Evolutionary conservation across 2,113 vertebrate species (phyloP), one percentile per base, ranked within the genome.

Genomic region (Hippocampus barbouri): DNA sequence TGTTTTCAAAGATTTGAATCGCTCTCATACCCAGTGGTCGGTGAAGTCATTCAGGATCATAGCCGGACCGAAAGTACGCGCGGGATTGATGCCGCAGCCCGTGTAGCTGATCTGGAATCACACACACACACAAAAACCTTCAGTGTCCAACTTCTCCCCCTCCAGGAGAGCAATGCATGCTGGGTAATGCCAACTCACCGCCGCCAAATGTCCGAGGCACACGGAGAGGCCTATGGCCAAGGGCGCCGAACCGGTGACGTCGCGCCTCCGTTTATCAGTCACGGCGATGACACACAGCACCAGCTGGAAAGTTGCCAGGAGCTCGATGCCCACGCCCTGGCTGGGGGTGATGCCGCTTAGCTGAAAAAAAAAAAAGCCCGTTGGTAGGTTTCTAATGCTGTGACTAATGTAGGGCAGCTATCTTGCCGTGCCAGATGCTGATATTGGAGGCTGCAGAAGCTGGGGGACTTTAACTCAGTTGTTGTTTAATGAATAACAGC

Each of bases 71-170:
- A 99, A 98, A 43, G 97, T 98, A 23, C 97, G 93, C 12, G 97
- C 97, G 0, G 97, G 97, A 75, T 99, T 99, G 74, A 99, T 99
- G n/a, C 97, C 93, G 6, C 97, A 99, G 49, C 97, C 97, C 0
- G 97, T 99, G 89, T 95, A 98, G 82, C 97, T 97, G 16, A 99
- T 99, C 97, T 99, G 83, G 16, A 65, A 21, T 57, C 64, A 88
- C 0, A 76, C 8, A 77, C 4, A 73, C 12, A 53, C 1, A 25
- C 15, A 47, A 41, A 47, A 67, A 21, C 25, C 7, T 18, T 53
- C 49, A 21, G 25, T 2, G 47, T 34, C 25, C 4, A 15, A 5
- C 27, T 53, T 1, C 1, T 1, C 18, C 25, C 25, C 27, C 27
- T 16, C 18, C 5, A 16, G 49, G 38, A 54, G 20, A 30, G 18